These are phyloP conservation scores for Bombycilla garrulus DNA, from an alignment of 2,113 vertebrate species.

Conservation along the genomic window DNA sequence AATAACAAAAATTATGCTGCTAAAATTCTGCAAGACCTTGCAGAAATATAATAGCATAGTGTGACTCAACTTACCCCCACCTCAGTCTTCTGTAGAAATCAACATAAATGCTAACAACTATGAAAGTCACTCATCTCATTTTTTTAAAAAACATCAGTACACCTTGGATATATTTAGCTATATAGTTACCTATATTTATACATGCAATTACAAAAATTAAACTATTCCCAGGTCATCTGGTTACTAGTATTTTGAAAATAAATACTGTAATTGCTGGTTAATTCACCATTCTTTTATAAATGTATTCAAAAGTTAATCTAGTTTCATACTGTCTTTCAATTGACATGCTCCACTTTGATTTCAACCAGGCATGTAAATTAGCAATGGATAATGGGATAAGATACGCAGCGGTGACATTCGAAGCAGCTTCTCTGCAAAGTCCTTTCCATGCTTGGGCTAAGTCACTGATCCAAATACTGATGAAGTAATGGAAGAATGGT, in stretches of 20 bases:
- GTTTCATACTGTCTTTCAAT: neutral
- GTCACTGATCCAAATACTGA: neutral
- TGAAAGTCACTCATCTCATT: neutral
- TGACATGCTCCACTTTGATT: neutral
- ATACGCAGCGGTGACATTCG: neutral
- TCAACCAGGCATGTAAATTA: neutral
- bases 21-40: slow-evolving; percentile 37
- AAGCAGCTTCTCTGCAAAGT: neutral
- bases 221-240: neutral
- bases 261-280: neutral
- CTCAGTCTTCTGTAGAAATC: neutral
- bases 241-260: neutral
- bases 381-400: neutral
- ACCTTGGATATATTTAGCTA: neutral
- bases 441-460: neutral
- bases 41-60: slow-evolving; percentile 19
- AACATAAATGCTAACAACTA: neutral
- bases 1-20: slow-evolving; percentile 21
- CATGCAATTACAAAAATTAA: neutral
- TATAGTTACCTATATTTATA: neutral
- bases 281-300: neutral
- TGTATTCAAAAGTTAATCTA: neutral
- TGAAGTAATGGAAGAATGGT: neutral
- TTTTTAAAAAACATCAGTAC: neutral
- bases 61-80: neutral